Evolutionary conservation across 1,140 invertebrate genomes (phyloP), one percentile per base, ranked within the genome.

Genomic region (Drosophila neocordata): DNA sequence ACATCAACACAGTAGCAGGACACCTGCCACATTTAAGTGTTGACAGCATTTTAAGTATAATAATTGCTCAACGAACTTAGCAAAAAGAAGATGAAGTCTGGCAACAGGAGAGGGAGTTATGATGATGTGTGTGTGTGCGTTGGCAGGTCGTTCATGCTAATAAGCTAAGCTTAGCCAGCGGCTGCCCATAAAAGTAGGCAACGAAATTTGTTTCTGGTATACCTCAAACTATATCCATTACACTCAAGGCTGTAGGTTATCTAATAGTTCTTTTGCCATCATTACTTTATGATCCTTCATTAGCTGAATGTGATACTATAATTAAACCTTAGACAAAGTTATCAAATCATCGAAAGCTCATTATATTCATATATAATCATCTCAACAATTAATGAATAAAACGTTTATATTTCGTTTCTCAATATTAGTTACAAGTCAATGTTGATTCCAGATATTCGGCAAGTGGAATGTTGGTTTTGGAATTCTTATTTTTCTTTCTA

Each of bases 11-110:
- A 44, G 15, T 15, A 6, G 15, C 41, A 48, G 51, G 52, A 62
- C 72, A 75, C 64, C 57, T 59, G 60, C n/a, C n/a, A 60, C 58
- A 38, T 44, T 13, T 38, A 58, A 65, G 64, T 65, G 64, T 48
- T n/a, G 44, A 31, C 63, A 60, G 24, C 57, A 31, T 53, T 57
- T 62, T 34, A 44, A 37, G 52, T 60, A 41, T 62, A 41, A 48
- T 69, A 64, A 64, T 69, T 69, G 60, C 65, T 56, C 15, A 51
- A 34, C 22, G 35, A 34, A 18, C 37, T 37, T 55, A 20, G 44
- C n/a, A 24, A 1, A 24, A 1, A 48, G 11, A 31, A 65, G 20
- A 27, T 52, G 24, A 34, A 37, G 15, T 58, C 9, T 6, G 18
- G 8, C 15, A 11, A 24, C n/a, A 20, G 18, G 18, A 4, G 22